Conservation (phyloP, 2,797 vertebrate species). For the Acanthurus leucopareius region DNA sequence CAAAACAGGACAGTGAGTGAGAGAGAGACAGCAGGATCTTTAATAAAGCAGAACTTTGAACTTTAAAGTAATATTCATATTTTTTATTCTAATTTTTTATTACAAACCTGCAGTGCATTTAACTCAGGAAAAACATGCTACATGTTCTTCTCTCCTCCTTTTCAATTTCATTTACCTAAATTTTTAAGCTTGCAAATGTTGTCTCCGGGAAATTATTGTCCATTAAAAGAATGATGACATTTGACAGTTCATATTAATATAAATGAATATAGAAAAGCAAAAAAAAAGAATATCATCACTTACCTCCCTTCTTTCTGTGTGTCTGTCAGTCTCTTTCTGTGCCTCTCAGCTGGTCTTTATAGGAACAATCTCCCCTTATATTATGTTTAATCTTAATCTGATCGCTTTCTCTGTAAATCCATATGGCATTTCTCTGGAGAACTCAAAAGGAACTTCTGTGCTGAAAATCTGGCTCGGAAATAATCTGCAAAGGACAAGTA, state of each 20-base stretch:
- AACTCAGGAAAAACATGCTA: too few relatives aligned
- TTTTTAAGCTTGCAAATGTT: too few relatives aligned
- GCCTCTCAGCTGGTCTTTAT: neutral
- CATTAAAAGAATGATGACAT: too few relatives aligned
- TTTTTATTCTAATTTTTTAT: too few relatives aligned
- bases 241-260: too few relatives aligned
- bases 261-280: neutral
- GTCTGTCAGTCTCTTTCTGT: neutral
- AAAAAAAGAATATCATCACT: conserved; percentile 25
- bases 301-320: conserved; percentile 38
- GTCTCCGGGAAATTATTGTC: too few relatives aligned
- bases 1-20: neutral
- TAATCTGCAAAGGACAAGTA: conserved; percentile 37
- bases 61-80: neutral
- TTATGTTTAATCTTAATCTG: conserved; percentile 13
- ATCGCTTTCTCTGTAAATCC: conserved; percentile 16
- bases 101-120: too few relatives aligned
- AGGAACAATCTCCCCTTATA: neutral
- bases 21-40: neutral
- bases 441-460: conserved; percentile 4
- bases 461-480: conserved; percentile 43
- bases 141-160: too few relatives aligned
- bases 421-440: conserved; percentile 23
- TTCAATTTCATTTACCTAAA: too few relatives aligned
- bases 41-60: neutral